phyloP scores from a whole-genome alignment of 53 echinoderm and acorn worm species.

The Arbacia lixula region DNA sequence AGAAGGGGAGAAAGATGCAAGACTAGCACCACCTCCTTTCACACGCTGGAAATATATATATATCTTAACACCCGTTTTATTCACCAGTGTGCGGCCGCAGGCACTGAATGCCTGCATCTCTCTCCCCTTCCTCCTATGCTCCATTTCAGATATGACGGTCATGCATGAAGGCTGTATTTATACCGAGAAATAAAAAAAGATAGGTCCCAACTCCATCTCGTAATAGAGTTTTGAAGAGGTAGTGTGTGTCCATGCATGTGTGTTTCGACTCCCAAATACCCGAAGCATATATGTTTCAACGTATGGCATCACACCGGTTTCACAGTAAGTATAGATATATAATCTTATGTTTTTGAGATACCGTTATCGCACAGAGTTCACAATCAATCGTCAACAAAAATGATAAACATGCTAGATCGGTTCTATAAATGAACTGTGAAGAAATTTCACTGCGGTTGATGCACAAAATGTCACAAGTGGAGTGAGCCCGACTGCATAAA shows the following conservation, averaged over 20 bases:
- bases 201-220: neutral
- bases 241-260: conserved; percentile 38
- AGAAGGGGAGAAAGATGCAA: neutral
- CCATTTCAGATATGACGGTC: neutral
- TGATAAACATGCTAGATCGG: conserved; percentile 55
- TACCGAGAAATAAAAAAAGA: neutral
- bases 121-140: neutral
- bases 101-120: neutral
- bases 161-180: neutral
- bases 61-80: conserved; percentile 59
- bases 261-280: too few relatives aligned
- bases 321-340: too few relatives aligned
- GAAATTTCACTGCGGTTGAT: conserved; percentile 10
- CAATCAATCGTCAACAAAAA: neutral
- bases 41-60: conserved; percentile 49
- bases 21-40: neutral
- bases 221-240: conserved; percentile 23
- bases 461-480: conserved; percentile 53
- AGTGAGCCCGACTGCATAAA: conserved; percentile 53
- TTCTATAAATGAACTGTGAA: conserved; percentile 46
- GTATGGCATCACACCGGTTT: too few relatives aligned
- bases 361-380: conserved; percentile 4
- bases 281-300: too few relatives aligned
- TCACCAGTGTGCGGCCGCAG: neutral
- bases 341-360: conserved; percentile 3